A percentile compares a stretch with the other conserved stretches of the same genome.
Evolutionary conservation across 2,797 vertebrate genomes (phyloP).

Genomic region (Bovichtus diacanthus): DNA sequence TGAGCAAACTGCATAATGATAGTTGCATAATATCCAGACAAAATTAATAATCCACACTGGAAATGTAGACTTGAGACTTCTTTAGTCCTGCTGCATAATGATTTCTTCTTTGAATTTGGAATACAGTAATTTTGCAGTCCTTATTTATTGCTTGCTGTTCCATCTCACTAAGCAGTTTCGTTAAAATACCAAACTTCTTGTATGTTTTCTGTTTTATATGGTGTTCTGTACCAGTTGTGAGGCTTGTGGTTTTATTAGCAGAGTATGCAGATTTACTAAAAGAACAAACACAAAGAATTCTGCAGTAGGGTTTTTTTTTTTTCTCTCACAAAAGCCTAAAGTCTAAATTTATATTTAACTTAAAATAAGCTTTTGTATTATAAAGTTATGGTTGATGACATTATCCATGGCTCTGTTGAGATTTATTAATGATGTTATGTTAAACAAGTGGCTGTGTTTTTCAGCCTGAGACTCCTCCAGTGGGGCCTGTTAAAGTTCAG

Average conservation of each 20-base stretch:
- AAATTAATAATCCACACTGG: background rate
- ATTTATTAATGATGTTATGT: constrained; percentile 42
- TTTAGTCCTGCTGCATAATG: background rate
- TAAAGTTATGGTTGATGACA: constrained; percentile 14
- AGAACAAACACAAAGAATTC: constrained; percentile 37
- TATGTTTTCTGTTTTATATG: background rate
- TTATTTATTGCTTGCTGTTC: background rate
- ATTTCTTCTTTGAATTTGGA: background rate
- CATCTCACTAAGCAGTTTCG: background rate
- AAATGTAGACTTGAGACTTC: background rate
- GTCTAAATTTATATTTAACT: constrained; percentile 35
- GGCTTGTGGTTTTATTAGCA: constrained; percentile 4
- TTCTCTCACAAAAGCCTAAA: constrained; percentile 1
- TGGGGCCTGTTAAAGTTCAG: constrained; percentile 17
- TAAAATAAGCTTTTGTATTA: constrained; percentile 28
- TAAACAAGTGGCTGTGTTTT: constrained; percentile 29
- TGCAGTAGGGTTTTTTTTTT: constrained; percentile 3
- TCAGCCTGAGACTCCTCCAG: background rate
- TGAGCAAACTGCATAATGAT: background rate
- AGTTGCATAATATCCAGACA: background rate
- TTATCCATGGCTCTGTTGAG: constrained; percentile 1
- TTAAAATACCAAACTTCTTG: background rate
- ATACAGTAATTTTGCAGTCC: background rate
- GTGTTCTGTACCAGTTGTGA: background rate
- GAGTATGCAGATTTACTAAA: constrained; percentile 9